Conservation (phyloP, 1,140 invertebrate species). For the Amyelois transitella region DNA sequence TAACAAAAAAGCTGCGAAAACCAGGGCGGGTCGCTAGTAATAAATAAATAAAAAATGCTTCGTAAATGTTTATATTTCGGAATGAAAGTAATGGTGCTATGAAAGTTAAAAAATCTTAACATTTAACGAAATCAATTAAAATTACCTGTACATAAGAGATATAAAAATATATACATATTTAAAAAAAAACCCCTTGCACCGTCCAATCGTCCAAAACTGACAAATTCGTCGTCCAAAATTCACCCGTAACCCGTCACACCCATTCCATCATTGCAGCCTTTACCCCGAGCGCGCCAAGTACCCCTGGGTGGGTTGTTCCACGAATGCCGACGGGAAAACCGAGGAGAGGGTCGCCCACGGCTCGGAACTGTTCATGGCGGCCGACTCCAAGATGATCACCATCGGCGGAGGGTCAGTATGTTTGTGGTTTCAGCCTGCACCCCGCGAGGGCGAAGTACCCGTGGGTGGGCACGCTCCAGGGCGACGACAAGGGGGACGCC, state of each 20-base stretch:
- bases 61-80: too few relatives aligned
- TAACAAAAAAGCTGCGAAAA: too few relatives aligned
- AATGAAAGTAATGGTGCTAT: too few relatives aligned
- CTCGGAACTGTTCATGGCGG: constrained; percentile 96
- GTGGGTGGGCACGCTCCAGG: constrained; percentile 84
- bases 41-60: too few relatives aligned
- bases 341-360: constrained; percentile 82
- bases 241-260: background rate
- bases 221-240: too few relatives aligned
- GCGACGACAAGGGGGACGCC: constrained; percentile 73
- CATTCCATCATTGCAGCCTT: constrained; percentile 67
- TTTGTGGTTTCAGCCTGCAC: constrained; percentile 73
- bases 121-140: too few relatives aligned
- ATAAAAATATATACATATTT: too few relatives aligned
- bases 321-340: constrained; percentile 74
- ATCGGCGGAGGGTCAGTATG: constrained; percentile 75
- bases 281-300: constrained; percentile 92
- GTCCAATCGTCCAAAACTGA: too few relatives aligned
- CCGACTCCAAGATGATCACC: constrained; percentile 94
- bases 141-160: too few relatives aligned
- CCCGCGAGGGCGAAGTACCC: constrained; percentile 91
- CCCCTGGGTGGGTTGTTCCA: constrained; percentile 87
- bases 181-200: too few relatives aligned
- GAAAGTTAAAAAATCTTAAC: too few relatives aligned
- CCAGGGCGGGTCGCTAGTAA: too few relatives aligned